Evolutionary conservation across 2,888 invertebrate genomes (phyloP), one percentile per base, ranked within the genome.

Genomic region (Metopia argyrocephala): DNA sequence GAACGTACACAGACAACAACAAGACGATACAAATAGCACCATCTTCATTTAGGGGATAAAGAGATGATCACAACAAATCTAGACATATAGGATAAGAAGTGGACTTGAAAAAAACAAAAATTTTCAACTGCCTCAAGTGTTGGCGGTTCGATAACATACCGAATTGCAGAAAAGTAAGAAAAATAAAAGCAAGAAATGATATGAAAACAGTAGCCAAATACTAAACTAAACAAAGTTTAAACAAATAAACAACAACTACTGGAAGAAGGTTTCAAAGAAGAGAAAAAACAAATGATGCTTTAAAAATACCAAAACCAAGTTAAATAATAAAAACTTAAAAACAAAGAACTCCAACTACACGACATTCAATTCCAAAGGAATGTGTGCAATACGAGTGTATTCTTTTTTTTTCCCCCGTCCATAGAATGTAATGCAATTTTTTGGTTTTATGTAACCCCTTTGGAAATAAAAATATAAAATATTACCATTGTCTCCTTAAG

Each of bases 381-480:
- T 23, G 23, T 62, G 28, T 54, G 9, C 54, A 52, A 73, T 28
- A 73, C 66, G 66, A 78, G 66, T 66, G 78, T 66, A 70, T 31
- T 59, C 38, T 59, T 21, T 12, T 23, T 3, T 38, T 38, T 15
- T 38, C 12, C 1, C 15, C 15, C 38, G 15, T 57, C 27, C n/a
- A 12, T 12, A 0, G 9, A 12, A 2, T 15, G 27, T 68, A 45
- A 59, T 62, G 61, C 12, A 9, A 6, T 25, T 38, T 50, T 50
- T 20, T 54, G 65, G n/a, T 46, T 46, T 68, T 78, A 20, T 28
- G n/a, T 65, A 56, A 31, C 31, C 56, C 65, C 48, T 66, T 78
- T 56, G 59, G 76, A 74, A 74, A 74, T 74, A 70, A 74, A 78
- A 78, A 75, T 81, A 81, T 81, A 78, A 81, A 69, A 81, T 81